Base-by-base conservation (phyloP, 2,113 vertebrate species). In the Siphamia tubifer region DNA sequence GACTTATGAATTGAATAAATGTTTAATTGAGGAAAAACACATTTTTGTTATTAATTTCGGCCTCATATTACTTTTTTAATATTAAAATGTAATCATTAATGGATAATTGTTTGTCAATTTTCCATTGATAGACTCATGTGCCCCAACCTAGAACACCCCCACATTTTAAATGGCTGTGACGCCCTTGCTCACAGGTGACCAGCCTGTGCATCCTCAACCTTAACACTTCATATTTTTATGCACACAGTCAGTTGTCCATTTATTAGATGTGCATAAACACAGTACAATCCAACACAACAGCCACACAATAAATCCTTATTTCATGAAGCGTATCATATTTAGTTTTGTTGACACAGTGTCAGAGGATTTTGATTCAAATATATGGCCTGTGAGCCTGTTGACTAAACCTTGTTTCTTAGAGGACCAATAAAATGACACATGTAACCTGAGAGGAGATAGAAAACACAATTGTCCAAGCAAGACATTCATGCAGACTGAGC, bases 181-280 rank as follows among this genome's bases (percentile, higher is more conserved):
- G n/a, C n/a, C n/a, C n/a, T n/a, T n/a, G n/a, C 19, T 30, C 24
- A 47, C 5, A 31, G 36, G 17, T 10, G 42, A 53, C 25, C 24
- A 45, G 15, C 9, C 8, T 15, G 24, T 30, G 20, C 32, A 45
- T 31, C 17, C 28, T 53, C 27, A 40, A 25, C 38, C 32, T 13
- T 19, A 44, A 27, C 60, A 19, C 13, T 74, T 81, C 73, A 60
- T 80, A 67, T 68, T 51, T 45, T 35, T 12, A 27, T 48, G 43
- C 34, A n/a, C 36, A 13, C 23, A 30, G 45, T 15, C 17, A 44
- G 24, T 42, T 36, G 58, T 13, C 52, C 28, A 17, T 74, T 85
- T 83, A 85, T 81, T 74, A 72, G 65, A 70, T 55, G 68, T 68
- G 57, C 48, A 68, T 65, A 65, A 45, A 43, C 68, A 57, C 42